Evolutionary conservation across 2,888 invertebrate species (phyloP), one percentile per base, ranked within the genome.

Genomic region (Pedicia rivosa): DNA sequence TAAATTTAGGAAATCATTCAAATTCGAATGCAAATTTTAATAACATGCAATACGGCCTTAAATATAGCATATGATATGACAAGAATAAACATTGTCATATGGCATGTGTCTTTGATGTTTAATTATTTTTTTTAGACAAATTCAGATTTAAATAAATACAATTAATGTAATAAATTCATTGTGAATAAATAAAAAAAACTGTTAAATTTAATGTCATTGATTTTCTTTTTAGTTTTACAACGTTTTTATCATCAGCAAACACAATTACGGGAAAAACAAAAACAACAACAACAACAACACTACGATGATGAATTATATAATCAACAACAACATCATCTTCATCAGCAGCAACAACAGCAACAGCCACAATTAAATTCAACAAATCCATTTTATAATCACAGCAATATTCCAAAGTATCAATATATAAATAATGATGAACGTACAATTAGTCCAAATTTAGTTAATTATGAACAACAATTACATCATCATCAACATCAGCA

Each of bases 161-260:
- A n/a, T n/a, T n/a, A n/a, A n/a, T n/a, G n/a, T n/a, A n/a, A n/a
- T n/a, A n/a, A n/a, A n/a, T n/a, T n/a, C 16, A 3, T 10, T 16
- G 5, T 29, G 12, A 16, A 29, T 7, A 13, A 8, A 29, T n/a
- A 15, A n/a, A n/a, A 29, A 13, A 29, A n/a, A 13, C 3, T 26
- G 3, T 9, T 17, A 13, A 5, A 25, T 5, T 14, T 25, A 12
- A 17, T 17, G 19, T 28, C n/a, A 12, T 29, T 28, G 8, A 6
- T 22, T 38, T 25, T 30, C 10, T 12, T 43, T 43, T n/a, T 33
- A 57, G 77, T 81, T 40, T 63, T 80, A 46, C 80, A 80, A 55
- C 66, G 80, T 54, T 81, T 79, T 55, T 76, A 77, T 52, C 80
- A 81, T 56, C 81, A 81, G 54, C 79, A 75, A 52, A 78, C 76